Evolutionary conservation across 1,140 invertebrate genomes (phyloP).

Genomic region (Dendrolimus punctatus): DNA sequence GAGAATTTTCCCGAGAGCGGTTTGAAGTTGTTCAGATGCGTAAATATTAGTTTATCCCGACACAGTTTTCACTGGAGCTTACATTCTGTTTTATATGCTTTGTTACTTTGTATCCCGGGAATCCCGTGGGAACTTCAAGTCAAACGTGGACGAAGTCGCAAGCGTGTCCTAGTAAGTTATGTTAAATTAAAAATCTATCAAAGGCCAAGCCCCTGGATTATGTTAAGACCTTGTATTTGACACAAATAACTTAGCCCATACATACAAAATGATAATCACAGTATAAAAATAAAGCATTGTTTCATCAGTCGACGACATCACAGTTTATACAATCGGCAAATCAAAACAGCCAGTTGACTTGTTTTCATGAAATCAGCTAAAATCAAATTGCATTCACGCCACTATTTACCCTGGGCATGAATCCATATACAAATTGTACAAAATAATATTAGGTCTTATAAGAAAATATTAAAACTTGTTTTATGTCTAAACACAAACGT

Average conservation of each 20-base stretch:
- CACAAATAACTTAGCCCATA: constrained; percentile 47
- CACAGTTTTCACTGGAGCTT: too few relatives aligned
- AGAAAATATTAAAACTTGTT: too few relatives aligned
- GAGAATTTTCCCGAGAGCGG: too few relatives aligned
- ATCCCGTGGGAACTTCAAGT: too few relatives aligned
- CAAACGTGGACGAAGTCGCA: too few relatives aligned
- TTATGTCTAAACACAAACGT: too few relatives aligned
- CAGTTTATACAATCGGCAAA: constrained; percentile 55
- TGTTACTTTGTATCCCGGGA: too few relatives aligned
- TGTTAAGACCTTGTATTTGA: constrained; percentile 25
- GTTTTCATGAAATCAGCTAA: constrained; percentile 3
- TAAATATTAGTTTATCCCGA: too few relatives aligned
- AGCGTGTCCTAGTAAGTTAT: too few relatives aligned
- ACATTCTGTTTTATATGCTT: too few relatives aligned
- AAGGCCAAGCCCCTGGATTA: constrained; percentile 23
- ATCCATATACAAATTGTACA: constrained; percentile 10
- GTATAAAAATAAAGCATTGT: constrained; percentile 68
- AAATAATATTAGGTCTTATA: not conserved
- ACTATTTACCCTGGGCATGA: constrained; percentile 5
- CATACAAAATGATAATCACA: constrained; percentile 62
- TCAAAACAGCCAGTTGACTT: constrained; percentile 25
- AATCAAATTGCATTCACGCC: constrained; percentile 9
- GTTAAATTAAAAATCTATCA: constrained; percentile 14
- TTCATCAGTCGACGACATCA: constrained; percentile 60
- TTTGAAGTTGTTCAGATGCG: too few relatives aligned